Conservation (phyloP, 2,113 vertebrate genomes). For the Scatophagus argus region DNA sequence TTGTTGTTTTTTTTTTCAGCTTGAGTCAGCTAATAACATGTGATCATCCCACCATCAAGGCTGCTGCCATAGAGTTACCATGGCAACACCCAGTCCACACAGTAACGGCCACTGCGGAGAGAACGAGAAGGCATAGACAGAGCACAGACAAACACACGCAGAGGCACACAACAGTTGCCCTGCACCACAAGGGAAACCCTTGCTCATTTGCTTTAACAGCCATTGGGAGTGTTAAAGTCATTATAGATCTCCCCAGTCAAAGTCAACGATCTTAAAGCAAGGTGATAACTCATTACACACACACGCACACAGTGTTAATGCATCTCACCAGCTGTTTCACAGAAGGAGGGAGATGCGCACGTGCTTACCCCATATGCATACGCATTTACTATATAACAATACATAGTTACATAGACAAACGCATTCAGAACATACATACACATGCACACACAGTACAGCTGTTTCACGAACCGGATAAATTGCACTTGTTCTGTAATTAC, state of each 20-base stretch:
- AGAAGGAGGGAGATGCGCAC: background rate
- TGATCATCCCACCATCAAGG: slow-evolving; percentile 84
- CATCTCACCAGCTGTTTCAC: slow-evolving; percentile 63
- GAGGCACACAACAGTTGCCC: slow-evolving; percentile 26
- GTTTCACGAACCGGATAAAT: slow-evolving; percentile 2
- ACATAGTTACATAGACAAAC: slow-evolving; percentile 21
- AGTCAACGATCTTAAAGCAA: slow-evolving; percentile 69
- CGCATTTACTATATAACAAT: background rate
- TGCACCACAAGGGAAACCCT: slow-evolving; percentile 41
- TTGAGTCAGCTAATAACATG: slow-evolving; percentile 86
- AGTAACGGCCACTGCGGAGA: slow-evolving; percentile 66
- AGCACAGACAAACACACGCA: slow-evolving; percentile 17
- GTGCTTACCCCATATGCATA: background rate
- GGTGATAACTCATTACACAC: slow-evolving; percentile 73
- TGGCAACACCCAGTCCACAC: slow-evolving; percentile 73
- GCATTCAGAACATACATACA: background rate
- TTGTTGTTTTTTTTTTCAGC: slow-evolving; percentile 68
- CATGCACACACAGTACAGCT: slow-evolving; percentile 2
- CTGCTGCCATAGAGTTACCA: slow-evolving; percentile 80
- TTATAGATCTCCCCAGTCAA: slow-evolving; percentile 67
- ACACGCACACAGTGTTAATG: slow-evolving; percentile 55
- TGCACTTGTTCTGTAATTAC: slow-evolving; percentile 28
- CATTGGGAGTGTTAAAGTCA: slow-evolving; percentile 70
- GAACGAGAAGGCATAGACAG: slow-evolving; percentile 41
- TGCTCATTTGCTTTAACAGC: slow-evolving; percentile 73